Evolutionary conservation across 1,140 invertebrate species (phyloP), one percentile per base, ranked within the genome.

Genomic region (Hypsibius dujardini): DNA sequence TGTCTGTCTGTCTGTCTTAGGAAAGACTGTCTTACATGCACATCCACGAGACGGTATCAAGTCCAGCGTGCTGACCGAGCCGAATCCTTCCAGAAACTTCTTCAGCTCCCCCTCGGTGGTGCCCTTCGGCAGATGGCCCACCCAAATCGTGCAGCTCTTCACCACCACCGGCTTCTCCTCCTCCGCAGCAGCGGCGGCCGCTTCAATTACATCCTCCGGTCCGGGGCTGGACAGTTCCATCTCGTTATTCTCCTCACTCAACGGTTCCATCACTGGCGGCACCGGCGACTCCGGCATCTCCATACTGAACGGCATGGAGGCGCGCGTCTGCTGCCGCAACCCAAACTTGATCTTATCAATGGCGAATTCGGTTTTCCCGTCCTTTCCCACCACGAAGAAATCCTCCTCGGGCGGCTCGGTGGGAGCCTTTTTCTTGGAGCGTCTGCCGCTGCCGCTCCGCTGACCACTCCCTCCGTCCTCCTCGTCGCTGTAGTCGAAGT

Each of bases 401-500:
- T 67, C 62, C 42, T 67, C 62, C 3, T 67, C 62, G 12, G 12
- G 12, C 12, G 12, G 12, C 42, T 67, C 62, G 50, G 50, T n/a
- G 7, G 50, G 50, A 12, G n/a, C 50, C 42, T 67, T 67, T 42
- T 67, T 67, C 62, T 15, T 45, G 12, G 12, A 15, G 12, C 62
- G 62, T 42, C 72, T 60, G 74, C 73, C 14, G 28, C 72, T 60
- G 74, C 73, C 14, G 72, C 73, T 75, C 71, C 74, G 50, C 70
- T 74, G 74, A 74, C 73, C 75, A 75, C 77, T 77, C 79, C 79
- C 79, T 70, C 90, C 88, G 47, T 90, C 88, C 74, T 89, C 87
- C 76, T 88, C 87, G 74, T 89, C 87, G 0, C 86, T 87, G 79
- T 90, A 90, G 79, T 90, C 89, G 81, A 88, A 90, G 77, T 90